Conservation (phyloP, 2,888 invertebrate species). For the Drosophila recens region DNA sequence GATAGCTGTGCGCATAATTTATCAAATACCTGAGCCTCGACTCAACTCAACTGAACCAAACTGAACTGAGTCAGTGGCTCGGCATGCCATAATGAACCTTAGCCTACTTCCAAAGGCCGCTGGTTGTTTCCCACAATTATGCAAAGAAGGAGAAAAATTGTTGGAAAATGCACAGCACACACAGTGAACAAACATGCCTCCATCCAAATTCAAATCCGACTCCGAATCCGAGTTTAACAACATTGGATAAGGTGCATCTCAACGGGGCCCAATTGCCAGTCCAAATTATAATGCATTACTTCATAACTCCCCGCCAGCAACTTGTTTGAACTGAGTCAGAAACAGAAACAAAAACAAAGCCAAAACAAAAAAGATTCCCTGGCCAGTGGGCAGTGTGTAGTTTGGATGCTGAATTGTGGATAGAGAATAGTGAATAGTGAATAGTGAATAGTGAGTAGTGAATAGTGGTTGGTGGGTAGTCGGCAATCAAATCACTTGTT, state of each 20-base stretch:
- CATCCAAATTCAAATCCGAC: conserved; percentile 3
- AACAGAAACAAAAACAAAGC: not conserved
- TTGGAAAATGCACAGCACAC: conserved; percentile 40
- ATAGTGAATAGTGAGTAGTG: conserved; percentile 8
- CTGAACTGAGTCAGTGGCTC: conserved; percentile 70
- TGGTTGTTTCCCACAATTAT: conserved; percentile 81
- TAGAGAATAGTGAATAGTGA: conserved; percentile 27
- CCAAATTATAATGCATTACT: conserved; percentile 81
- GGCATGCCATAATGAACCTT: conserved; percentile 80
- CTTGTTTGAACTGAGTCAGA: conserved; percentile 76
- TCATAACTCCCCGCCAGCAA: conserved; percentile 79
- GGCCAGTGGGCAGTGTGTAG: conserved; percentile 43
- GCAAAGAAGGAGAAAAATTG: conserved; percentile 68
- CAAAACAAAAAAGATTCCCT: conserved; percentile 65
- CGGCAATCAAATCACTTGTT: conserved; percentile 82
- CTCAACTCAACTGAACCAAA: not conserved
- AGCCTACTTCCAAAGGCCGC: conserved; percentile 79
- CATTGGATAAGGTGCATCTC: conserved; percentile 74
- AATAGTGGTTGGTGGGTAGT: conserved; percentile 16
- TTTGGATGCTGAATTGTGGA: conserved; percentile 19
- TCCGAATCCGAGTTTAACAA: conserved; percentile 1
- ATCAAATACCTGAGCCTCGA: conserved; percentile 54
- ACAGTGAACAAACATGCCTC: conserved; percentile 73
- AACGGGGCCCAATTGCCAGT: conserved; percentile 61
- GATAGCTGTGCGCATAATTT: conserved; percentile 68